Conservation (phyloP, 2,888 invertebrate species). For the Apotomis turbidana region DNA sequence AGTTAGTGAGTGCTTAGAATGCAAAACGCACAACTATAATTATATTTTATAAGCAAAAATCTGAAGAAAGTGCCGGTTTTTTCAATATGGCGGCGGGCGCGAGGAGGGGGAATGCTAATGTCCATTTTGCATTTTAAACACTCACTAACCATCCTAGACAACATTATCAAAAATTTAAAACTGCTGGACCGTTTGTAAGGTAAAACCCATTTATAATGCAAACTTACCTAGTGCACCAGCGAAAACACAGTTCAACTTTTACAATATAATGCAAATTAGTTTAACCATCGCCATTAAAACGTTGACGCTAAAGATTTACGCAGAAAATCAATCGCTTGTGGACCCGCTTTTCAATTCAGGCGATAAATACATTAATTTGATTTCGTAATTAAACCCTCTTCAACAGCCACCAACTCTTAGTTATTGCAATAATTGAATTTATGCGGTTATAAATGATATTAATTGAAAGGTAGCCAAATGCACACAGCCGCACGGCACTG, state of each 20-base stretch:
- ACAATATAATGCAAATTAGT: constrained; percentile 58
- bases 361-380: constrained; percentile 13
- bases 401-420: constrained; percentile 14
- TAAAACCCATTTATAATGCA: background rate
- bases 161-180: too few relatives aligned
- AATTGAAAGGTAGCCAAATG: constrained; percentile 1
- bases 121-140: too few relatives aligned
- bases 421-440: constrained; percentile 10
- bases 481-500: background rate
- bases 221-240: background rate
- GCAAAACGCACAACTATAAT: too few relatives aligned
- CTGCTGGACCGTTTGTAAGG: too few relatives aligned
- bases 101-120: too few relatives aligned
- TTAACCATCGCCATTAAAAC: constrained; percentile 17
- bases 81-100: too few relatives aligned
- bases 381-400: constrained; percentile 11
- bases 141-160: too few relatives aligned
- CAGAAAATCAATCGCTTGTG: constrained; percentile 43
- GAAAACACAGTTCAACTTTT: constrained; percentile 30
- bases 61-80: too few relatives aligned
- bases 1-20: too few relatives aligned
- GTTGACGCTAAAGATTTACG: constrained; percentile 44
- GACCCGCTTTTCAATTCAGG: constrained; percentile 26
- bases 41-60: too few relatives aligned
- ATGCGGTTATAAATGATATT: constrained; percentile 3